Percentiles rank a stretch among this genome's conserved stretches.
Evolutionary conservation across 1,140 invertebrate species (phyloP).

Genomic region (Pygmarrhopalites habei): DNA sequence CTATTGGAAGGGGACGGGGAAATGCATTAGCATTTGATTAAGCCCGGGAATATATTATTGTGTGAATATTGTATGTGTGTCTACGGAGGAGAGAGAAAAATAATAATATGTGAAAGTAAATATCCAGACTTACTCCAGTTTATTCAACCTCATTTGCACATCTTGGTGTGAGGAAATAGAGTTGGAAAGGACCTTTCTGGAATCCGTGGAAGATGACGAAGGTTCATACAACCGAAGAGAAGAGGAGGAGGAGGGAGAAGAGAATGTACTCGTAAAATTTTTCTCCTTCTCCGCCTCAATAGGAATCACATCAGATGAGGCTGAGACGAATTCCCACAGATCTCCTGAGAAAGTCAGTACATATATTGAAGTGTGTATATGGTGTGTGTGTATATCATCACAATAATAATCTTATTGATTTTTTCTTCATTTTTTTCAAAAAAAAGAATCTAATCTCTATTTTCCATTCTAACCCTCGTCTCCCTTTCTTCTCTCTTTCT

Average conservation of each 20-base stretch:
- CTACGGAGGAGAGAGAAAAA: too few species aligned
- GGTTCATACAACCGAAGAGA: too few species aligned
- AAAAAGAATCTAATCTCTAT: neutral
- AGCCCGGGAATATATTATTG: too few species aligned
- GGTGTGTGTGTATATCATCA: too few species aligned
- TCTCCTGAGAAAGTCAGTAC: conserved; percentile 15
- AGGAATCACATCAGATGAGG: conserved; percentile 25
- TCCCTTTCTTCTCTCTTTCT: too few species aligned
- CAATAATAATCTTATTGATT: neutral
- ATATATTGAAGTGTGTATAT: too few species aligned
- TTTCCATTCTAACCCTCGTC: too few species aligned
- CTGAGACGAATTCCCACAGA: conserved; percentile 32
- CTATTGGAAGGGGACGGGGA: too few species aligned
- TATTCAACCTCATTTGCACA: conserved; percentile 41
- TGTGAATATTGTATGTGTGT: too few species aligned
- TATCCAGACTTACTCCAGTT: conserved; percentile 39
- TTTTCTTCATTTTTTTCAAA: neutral
- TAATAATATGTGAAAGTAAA: too few species aligned
- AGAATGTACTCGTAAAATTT: neutral
- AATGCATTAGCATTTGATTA: too few species aligned
- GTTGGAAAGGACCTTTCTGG: neutral
- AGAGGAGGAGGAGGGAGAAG: neutral
- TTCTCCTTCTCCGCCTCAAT: neutral
- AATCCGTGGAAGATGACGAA: too few species aligned
- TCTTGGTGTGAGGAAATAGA: conserved; percentile 18